These are phyloP conservation scores for Paramormyrops kingsleyae DNA, from an alignment of 2,113 vertebrate genomes.

Conservation along the genomic window DNA sequence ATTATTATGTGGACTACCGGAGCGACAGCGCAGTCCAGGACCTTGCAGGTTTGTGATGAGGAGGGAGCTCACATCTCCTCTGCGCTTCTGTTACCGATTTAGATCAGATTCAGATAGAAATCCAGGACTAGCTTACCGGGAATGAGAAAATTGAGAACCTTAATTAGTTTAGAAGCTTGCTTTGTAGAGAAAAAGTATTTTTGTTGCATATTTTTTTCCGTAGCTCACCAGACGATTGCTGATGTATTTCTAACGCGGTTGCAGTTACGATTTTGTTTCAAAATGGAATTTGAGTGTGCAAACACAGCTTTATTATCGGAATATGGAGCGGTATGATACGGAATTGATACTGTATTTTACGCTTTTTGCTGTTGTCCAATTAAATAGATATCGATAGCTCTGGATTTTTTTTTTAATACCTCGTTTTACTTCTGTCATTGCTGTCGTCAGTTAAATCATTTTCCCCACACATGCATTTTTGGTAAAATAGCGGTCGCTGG, in stretches of 20 bases:
- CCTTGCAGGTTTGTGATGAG: conserved; percentile 99
- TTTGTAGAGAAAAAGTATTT: conserved; percentile 56
- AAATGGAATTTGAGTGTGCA: conserved; percentile 42
- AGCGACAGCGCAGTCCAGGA: conserved; percentile 99
- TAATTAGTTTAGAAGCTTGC: conserved; percentile 68
- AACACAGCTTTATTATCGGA: conserved; percentile 52
- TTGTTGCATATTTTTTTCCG: conserved; percentile 51
- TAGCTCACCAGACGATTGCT: conserved; percentile 56
- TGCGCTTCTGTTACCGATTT: conserved; percentile 84
- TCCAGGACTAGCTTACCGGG: conserved; percentile 68
- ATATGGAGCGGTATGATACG: conserved; percentile 62
- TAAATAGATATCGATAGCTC: conserved; percentile 52
- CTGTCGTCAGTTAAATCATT: background rate
- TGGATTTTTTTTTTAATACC: conserved; percentile 47
- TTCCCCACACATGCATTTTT: conserved; percentile 18
- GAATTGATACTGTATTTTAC: conserved; percentile 50
- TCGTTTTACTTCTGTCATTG: conserved; percentile 44
- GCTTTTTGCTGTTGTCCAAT: conserved; percentile 55
- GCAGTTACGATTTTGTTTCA: conserved; percentile 58
- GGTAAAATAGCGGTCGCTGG: conserved; percentile 45
- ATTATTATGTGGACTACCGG: conserved; percentile 99
- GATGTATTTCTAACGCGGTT: conserved; percentile 57
- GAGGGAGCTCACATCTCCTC: conserved; percentile 93
- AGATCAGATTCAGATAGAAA: conserved; percentile 65
- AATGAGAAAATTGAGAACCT: conserved; percentile 57